These are phyloP conservation scores for Lepidochitona cinerea DNA, from an alignment of 2,888 invertebrate species.

Conservation along the genomic window DNA sequence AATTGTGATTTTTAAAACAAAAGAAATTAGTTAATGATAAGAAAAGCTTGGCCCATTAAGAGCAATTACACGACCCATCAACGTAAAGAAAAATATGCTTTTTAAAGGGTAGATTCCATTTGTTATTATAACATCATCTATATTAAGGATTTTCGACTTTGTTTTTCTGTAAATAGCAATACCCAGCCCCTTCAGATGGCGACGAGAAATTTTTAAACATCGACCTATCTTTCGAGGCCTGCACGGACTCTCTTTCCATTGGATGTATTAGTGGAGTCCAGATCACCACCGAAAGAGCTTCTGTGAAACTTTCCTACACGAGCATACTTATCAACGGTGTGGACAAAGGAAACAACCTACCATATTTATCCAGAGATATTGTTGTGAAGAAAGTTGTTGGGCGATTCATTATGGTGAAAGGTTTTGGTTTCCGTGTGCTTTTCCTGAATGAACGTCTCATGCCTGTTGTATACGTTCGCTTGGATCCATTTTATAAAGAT, in stretches of 20 bases:
- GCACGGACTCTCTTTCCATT: not conserved
- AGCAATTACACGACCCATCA: too few species aligned
- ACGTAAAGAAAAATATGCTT: too few species aligned
- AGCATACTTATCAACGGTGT: not conserved
- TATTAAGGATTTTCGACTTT: too few species aligned
- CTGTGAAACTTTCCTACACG: not conserved
- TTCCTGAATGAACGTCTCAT: conserved; percentile 25
- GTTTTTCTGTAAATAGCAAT: too few species aligned
- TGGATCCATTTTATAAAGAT: conserved; percentile 35
- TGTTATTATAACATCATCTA: too few species aligned
- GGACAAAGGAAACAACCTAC: not conserved
- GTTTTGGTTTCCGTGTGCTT: conserved; percentile 37
- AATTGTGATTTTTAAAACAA: too few species aligned
- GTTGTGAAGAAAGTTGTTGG: conserved; percentile 26
- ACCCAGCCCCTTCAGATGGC: too few species aligned
- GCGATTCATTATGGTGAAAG: conserved; percentile 24
- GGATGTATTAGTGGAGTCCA: not conserved
- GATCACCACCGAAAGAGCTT: not conserved
- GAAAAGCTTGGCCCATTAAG: too few species aligned
- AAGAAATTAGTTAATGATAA: too few species aligned
- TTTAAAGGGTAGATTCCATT: too few species aligned
- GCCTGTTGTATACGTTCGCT: conserved; percentile 29
- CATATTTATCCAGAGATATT: not conserved
- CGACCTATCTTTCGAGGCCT: not conserved
- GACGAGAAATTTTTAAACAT: too few species aligned